These are phyloP conservation scores for Lepetodrilus schrolli DNA, from an alignment of 2,888 invertebrate genomes.

Conservation along the genomic window DNA sequence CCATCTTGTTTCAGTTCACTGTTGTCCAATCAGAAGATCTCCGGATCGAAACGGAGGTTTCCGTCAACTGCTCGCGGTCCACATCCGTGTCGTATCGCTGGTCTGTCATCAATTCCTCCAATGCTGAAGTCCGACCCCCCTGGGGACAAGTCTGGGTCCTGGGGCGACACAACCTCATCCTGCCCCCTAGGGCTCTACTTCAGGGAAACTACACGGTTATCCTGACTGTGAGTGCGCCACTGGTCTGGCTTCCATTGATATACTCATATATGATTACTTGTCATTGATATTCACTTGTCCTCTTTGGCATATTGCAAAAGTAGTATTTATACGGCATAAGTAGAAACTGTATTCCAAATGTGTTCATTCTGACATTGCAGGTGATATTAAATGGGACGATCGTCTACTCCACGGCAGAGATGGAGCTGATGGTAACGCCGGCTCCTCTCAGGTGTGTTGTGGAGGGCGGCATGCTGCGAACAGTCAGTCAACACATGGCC, in stretches of 20 bases:
- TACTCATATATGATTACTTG: no score
- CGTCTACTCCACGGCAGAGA: slow-evolving; percentile 52
- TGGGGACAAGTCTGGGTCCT: slow-evolving; percentile 31
- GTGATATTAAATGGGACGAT: slow-evolving; percentile 62
- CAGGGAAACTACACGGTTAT: slow-evolving; percentile 63
- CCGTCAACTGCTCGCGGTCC: slow-evolving; percentile 60
- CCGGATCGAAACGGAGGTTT: slow-evolving; percentile 61
- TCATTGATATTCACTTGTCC: no score
- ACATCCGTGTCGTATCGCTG: slow-evolving; percentile 56
- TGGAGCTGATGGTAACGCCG: slow-evolving; percentile 50
- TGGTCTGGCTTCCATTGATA: no score
- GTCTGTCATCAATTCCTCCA: slow-evolving; percentile 44
- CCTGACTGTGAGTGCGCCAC: no score
- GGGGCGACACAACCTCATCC: slow-evolving; percentile 52
- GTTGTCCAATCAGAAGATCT: slow-evolving; percentile 37
- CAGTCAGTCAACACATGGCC: slow-evolving; percentile 41
- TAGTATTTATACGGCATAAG: neutral
- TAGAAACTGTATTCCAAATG: neutral
- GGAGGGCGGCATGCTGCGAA: slow-evolving; percentile 60
- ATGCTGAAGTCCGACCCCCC: neutral
- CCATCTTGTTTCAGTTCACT: slow-evolving; percentile 12
- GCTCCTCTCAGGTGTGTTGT: slow-evolving; percentile 56
- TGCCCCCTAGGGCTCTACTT: slow-evolving; percentile 56
- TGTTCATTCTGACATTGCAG: no score
- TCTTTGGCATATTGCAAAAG: no score